These are phyloP conservation scores for Apis dorsata DNA, from an alignment of 1,140 invertebrate genomes.

Conservation along the genomic window DNA sequence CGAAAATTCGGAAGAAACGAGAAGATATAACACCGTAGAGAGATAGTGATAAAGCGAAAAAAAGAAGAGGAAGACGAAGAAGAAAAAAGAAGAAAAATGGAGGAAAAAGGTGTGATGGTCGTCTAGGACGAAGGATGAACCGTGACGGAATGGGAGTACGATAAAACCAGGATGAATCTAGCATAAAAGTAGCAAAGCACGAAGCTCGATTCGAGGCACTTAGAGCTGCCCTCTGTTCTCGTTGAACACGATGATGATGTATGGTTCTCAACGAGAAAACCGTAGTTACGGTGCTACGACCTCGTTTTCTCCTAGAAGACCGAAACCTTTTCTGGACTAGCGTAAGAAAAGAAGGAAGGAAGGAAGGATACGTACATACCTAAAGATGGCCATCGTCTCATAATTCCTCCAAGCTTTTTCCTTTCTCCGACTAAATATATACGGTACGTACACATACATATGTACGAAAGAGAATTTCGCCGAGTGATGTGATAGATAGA, in stretches of 20 bases:
- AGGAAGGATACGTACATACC: constrained; percentile 58
- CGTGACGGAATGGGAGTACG: constrained; percentile 23
- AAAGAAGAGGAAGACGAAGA: background rate
- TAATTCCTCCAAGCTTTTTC: constrained; percentile 62
- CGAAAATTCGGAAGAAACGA: constrained; percentile 27
- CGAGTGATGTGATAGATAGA: background rate
- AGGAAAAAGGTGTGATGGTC: constrained; percentile 26
- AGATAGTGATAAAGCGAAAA: background rate
- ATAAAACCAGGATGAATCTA: constrained; percentile 58
- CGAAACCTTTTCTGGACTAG: constrained; percentile 26
- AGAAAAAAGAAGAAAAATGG: background rate
- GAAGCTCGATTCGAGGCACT: constrained; percentile 71
- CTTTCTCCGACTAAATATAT: constrained; percentile 1
- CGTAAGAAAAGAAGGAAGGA: constrained; percentile 55
- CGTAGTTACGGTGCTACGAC: constrained; percentile 54
- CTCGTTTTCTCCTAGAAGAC: constrained; percentile 60
- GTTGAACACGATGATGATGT: constrained; percentile 74
- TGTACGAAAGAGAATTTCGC: background rate
- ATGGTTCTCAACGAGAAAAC: constrained; percentile 70
- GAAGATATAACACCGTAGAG: constrained; percentile 14
- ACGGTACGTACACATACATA: background rate
- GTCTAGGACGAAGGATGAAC: constrained; percentile 38
- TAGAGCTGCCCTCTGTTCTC: constrained; percentile 64
- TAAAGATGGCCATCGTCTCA: constrained; percentile 70
- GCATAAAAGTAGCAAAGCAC: constrained; percentile 56